Base-by-base conservation (phyloP, 2,113 vertebrate species). In the Chloropsis hardwickii region DNA sequence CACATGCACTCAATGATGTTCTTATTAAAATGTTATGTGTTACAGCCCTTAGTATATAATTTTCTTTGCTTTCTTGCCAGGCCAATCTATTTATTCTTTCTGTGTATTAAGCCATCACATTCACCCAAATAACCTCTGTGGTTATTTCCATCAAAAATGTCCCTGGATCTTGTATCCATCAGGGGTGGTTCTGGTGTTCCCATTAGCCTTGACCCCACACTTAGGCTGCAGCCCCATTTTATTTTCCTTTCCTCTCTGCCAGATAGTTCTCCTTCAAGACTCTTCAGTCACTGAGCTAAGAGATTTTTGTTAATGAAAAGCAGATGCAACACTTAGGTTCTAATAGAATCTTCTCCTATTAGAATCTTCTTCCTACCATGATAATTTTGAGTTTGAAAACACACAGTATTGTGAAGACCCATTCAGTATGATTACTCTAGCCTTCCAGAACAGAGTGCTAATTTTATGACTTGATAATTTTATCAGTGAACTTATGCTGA, bases 171-270 rank as follows among this genome's bases (percentile, higher is more conserved):
- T 88, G 22, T 51, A 77, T 69, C 14, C 21, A 80, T 35, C 22
- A 56, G 17, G 17, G 10, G 2, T 54, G 6, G 29, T 81, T 90
- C 81, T 92, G 44, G 22, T 86, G 58, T 84, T 79, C 82, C 90
- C 85, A 82, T 92, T 84, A 96, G 71, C 65, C 86, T 96, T 97
- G 86, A 93, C 93, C 71, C 56, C 91, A 73, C 90, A 92, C 74
- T 90, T 92, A 89, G 62, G 37, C 39, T 64, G 51, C 17, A 88
- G n/a, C 4, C 19, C 5, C 12, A 29, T 54, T 90, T 86, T 57
- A 50, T 92, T 90, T 92, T 83, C 27, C 21, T 69, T 80, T 87
- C 20, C 19, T 78, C 57, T 60, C 45, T 73, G 28, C 31, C 51
- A 83, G 39, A 83, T 8, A 88, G 47, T 42, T 77, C 23, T 58